These are phyloP conservation scores for Ascidia mentula DNA, from an alignment of 23 tunicate species.

Conservation along the genomic window DNA sequence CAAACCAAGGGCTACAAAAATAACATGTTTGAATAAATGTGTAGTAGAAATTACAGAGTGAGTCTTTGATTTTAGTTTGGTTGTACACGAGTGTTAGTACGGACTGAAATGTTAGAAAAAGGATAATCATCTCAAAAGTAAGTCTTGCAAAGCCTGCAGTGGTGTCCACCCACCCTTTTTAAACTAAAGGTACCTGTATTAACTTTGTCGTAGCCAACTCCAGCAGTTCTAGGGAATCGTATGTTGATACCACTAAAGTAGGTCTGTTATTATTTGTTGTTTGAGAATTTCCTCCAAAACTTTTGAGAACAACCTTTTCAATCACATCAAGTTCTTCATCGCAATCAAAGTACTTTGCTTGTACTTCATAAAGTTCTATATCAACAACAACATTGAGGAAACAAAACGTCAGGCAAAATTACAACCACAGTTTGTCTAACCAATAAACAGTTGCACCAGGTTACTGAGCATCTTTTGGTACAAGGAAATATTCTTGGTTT, in stretches of 20 bases:
- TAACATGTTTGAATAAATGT: background rate
- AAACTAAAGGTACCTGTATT: background rate
- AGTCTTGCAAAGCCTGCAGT: too few species aligned
- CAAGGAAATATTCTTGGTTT: conserved; percentile 50
- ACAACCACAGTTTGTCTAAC: conserved; percentile 11
- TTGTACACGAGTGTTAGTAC: too few species aligned
- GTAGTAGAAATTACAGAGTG: too few species aligned
- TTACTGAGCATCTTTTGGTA: conserved; percentile 23
- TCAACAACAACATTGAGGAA: background rate
- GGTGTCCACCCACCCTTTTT: too few species aligned
- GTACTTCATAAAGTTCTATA: background rate
- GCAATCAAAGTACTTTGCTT: background rate
- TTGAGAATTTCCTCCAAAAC: background rate
- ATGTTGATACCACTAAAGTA: conserved; percentile 7
- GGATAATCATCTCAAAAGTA: too few species aligned
- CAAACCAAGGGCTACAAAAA: conserved; percentile 25
- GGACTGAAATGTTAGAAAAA: too few species aligned
- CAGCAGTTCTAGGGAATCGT: background rate
- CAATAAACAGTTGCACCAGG: conserved; percentile 4
- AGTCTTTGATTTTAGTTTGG: too few species aligned
- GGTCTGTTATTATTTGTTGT: background rate
- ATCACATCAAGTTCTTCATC: background rate
- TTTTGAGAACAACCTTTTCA: background rate
- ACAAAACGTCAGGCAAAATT: background rate
- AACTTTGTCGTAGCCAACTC: conserved; percentile 12